Evolutionary conservation across 1,140 invertebrate species (phyloP), one percentile per base, ranked within the genome.

Genomic region (Bombus sylvicola): DNA sequence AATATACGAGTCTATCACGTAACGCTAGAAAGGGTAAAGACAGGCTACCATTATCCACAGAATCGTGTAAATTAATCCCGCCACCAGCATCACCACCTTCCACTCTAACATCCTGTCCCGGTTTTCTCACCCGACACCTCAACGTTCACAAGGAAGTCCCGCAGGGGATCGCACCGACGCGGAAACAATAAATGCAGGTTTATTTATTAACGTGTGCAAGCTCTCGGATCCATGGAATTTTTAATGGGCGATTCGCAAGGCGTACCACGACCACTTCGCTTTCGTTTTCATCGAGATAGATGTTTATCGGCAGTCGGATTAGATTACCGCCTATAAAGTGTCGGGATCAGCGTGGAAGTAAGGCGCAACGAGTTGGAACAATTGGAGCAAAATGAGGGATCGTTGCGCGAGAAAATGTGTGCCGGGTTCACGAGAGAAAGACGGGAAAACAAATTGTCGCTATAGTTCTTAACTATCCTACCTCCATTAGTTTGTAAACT

Each of bases 151-250:
- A 73, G 37, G 57, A 74, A 82, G 39, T 64, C 71, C 81, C 18
- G 28, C 25, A 59, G 71, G 53, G 37, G 13, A 64, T n/a, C 39
- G 31, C 39, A 64, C 53, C 22, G 59, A 82, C 80, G 80, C 80
- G 80, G 80, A 82, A 82, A 82, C 71, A 82, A 82, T 82, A 82
- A 82, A 82, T 37, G 81, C 57, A n/a, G 57, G n/a, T 31, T 47
- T 82, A 34, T 82, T 82, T 82, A 75, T 82, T 82, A 82, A 82
- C 81, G 34, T 47, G 28, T 37, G 53, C 25, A 34, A 13, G n/a
- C 71, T 34, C 15, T 2, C 13, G 25, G 2, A 31, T 47, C 72
- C 72, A 13, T 34, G 72, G n/a, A 31, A 57, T 47, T 82, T 74
- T 82, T 47, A 53, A 57, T 13, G 4, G 1, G 28, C 68, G 6